A percentile compares a stretch with the other conserved stretches of the same genome.
Conservation (phyloP, 2,113 vertebrate genomes). For the Callocephalon fimbriatum region DNA sequence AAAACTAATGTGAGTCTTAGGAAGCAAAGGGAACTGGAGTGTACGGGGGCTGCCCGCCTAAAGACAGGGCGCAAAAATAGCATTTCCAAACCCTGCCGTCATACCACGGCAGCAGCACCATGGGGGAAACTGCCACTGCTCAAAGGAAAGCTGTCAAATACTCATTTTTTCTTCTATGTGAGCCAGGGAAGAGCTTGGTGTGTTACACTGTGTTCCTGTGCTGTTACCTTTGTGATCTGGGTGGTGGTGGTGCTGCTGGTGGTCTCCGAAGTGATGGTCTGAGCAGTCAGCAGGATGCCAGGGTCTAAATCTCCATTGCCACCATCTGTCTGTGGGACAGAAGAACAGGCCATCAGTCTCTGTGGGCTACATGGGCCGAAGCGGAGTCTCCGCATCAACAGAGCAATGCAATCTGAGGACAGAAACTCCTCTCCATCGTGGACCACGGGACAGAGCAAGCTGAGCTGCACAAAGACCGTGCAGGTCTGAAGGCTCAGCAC, state of each 20-base stretch:
- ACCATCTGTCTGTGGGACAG: slow-evolving; percentile 83
- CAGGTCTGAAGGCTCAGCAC: not conserved
- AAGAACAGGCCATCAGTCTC: not conserved
- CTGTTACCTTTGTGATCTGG: slow-evolving; percentile 96
- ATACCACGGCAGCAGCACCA: not conserved
- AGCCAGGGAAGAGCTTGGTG: not conserved
- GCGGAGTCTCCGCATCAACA: not conserved
- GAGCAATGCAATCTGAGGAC: not conserved
- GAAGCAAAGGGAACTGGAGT: not conserved
- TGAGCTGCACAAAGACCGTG: not conserved
- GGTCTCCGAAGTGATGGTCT: slow-evolving; percentile 98
- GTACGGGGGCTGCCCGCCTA: not conserved
- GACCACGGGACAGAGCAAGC: accelerated
- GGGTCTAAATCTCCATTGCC: slow-evolving; percentile 85
- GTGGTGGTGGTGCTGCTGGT: slow-evolving; percentile 98
- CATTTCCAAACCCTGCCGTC: accelerated
- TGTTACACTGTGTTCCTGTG: accelerated
- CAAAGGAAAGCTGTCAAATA: not conserved
- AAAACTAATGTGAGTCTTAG: not conserved
- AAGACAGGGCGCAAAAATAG: not conserved
- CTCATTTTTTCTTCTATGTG: not conserved
- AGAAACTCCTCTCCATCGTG: accelerated
- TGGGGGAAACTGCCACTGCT: not conserved
- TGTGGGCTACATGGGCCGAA: accelerated
- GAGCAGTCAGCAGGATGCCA: slow-evolving; percentile 91